A percentile compares a stretch with the other conserved stretches of the same genome.
phyloP scores from a whole-genome alignment of 2,797 vertebrate species.

The Zonotrichia albicollis region DNA sequence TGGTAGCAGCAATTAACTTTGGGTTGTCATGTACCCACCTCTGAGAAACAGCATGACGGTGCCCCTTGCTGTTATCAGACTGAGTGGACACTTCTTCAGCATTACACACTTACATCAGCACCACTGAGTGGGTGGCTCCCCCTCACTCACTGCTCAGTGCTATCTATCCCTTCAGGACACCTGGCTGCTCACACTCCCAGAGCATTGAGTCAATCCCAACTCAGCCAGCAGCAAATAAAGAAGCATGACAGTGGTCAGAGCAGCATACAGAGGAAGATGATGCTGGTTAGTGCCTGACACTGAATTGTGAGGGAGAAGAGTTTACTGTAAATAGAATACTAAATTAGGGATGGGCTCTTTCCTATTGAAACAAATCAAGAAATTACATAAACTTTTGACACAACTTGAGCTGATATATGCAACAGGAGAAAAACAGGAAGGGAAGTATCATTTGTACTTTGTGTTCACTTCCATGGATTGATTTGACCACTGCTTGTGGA shows the following conservation, averaged over 20 bases:
- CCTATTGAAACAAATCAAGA: neutral
- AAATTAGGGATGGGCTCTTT: neutral
- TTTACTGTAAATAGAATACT: neutral
- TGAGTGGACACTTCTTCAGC: neutral
- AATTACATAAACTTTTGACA: neutral
- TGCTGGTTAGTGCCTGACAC: neutral
- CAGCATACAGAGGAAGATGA: neutral
- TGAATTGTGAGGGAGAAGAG: neutral
- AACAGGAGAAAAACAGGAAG: neutral
- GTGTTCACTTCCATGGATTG: neutral
- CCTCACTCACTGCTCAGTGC: neutral
- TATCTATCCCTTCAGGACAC: neutral
- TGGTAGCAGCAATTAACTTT: neutral
- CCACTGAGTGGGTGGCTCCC: no score
- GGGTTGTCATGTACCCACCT: neutral
- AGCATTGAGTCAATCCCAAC: neutral
- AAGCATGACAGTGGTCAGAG: neutral
- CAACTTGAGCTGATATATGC: neutral
- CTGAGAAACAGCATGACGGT: neutral
- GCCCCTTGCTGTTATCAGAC: neutral
- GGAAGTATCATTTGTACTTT: neutral
- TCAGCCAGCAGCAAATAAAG: neutral
- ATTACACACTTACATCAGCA: neutral
- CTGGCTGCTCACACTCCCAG: neutral
- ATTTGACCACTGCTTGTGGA: neutral